Percentiles rank a stretch among this genome's conserved stretches.
These are phyloP conservation scores for Natator depressus DNA, from an alignment of 2,113 vertebrate genomes.

Conservation along the genomic window DNA sequence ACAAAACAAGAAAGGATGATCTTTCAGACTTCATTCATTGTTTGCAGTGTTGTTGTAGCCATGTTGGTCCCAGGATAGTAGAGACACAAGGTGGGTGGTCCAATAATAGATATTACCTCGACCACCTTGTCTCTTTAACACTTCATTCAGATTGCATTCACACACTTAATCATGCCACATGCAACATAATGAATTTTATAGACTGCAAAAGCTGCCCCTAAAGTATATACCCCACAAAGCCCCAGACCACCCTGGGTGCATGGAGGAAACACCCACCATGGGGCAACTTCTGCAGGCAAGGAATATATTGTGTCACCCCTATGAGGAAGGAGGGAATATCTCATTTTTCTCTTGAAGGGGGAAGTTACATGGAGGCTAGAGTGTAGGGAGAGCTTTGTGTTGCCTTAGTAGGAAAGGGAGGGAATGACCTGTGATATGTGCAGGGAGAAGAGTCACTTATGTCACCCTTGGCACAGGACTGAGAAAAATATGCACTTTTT, in stretches of 20 bases:
- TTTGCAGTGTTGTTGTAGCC: neutral
- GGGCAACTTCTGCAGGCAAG: neutral
- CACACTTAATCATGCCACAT: neutral
- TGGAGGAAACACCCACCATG: neutral
- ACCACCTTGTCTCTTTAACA: neutral
- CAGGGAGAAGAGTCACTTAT: neutral
- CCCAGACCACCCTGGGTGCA: neutral
- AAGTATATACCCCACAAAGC: neutral
- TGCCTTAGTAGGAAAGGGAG: neutral
- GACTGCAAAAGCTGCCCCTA: neutral
- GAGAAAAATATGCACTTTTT: neutral
- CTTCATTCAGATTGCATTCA: neutral
- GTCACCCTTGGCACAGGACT: neutral
- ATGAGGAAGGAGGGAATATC: fast-evolving
- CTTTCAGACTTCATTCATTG: neutral
- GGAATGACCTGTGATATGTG: neutral
- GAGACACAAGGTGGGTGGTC: neutral
- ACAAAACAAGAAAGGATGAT: neutral
- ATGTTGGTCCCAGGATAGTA: neutral
- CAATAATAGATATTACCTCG: neutral
- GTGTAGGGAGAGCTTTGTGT: neutral
- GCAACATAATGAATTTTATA: neutral
- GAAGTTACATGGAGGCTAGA: neutral
- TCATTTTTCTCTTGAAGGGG: neutral
- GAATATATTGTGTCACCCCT: fast-evolving